Conservation (phyloP, 2,113 vertebrate genomes). For the Barnardius zonarius region DNA sequence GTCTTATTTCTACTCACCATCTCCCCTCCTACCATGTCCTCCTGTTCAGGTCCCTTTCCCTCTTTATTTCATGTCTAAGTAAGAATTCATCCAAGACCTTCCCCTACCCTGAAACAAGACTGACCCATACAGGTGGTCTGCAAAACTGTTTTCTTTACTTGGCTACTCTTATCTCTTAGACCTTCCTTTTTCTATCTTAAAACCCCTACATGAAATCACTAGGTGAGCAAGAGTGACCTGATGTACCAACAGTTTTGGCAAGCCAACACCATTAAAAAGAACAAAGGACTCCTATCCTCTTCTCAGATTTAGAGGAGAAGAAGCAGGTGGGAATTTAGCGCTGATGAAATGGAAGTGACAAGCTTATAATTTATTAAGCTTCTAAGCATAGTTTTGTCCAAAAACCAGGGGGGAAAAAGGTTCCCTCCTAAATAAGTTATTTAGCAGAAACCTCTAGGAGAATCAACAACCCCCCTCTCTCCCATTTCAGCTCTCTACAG, state of each 20-base stretch:
- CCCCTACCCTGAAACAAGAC: not conserved
- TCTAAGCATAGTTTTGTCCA: constrained; percentile 6
- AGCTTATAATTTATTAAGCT: constrained; percentile 16
- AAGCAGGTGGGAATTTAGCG: not conserved
- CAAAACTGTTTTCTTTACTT: not conserved
- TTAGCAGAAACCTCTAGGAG: not conserved
- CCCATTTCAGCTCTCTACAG: not conserved
- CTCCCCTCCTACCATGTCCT: not conserved
- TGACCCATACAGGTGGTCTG: not conserved
- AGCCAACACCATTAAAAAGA: not conserved
- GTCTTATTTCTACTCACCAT: not conserved
- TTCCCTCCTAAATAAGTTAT: not conserved
- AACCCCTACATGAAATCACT: not conserved
- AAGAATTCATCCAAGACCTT: not conserved
- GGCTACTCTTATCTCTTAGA: not conserved
- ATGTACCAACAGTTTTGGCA: not conserved
- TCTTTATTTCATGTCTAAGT: not conserved
- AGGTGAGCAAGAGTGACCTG: not conserved
- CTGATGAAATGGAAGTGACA: constrained; percentile 1
- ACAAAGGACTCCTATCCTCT: not conserved
- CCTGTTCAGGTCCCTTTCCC: not conserved
- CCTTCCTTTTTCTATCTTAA: not conserved
- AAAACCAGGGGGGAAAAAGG: not conserved
- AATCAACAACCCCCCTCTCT: not conserved
- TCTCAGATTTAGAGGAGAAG: not conserved